These are phyloP conservation scores for Sclerurus mexicanus DNA, from an alignment of 2,113 vertebrate genomes.

Conservation along the genomic window DNA sequence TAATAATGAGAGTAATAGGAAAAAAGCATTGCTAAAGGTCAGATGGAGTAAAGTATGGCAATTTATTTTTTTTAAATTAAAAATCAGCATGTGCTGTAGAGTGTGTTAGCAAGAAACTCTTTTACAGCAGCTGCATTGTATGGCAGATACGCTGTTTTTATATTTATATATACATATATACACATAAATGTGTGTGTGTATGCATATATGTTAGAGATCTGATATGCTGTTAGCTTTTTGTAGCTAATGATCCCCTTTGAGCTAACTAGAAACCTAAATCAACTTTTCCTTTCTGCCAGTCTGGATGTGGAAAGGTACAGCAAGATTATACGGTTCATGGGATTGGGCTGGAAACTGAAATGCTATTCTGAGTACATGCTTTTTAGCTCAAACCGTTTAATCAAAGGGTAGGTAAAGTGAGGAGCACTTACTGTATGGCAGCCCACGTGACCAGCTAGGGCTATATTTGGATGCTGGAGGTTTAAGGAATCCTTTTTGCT, in stretches of 20 bases:
- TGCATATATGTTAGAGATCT: fast-evolving
- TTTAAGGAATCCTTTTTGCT: slow-evolving; percentile 65
- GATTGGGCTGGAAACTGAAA: slow-evolving; percentile 32
- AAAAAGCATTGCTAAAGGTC: background rate
- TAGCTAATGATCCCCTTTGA: background rate
- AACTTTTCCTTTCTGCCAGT: background rate
- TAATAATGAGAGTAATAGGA: background rate
- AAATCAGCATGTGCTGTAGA: background rate
- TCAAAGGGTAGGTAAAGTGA: slow-evolving; percentile 66
- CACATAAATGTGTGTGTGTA: background rate
- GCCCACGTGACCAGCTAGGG: slow-evolving; percentile 42
- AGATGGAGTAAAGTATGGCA: background rate
- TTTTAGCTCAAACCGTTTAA: slow-evolving; percentile 46
- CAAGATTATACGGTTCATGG: slow-evolving; percentile 26
- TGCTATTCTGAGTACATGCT: slow-evolving; percentile 46
- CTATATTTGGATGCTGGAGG: slow-evolving; percentile 66
- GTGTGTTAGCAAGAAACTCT: background rate
- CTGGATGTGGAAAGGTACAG: slow-evolving; percentile 13
- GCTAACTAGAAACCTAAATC: background rate
- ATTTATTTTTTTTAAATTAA: background rate
- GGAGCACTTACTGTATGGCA: slow-evolving; percentile 63
- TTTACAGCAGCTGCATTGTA: background rate
- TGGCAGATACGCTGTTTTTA: background rate
- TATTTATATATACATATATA: background rate
- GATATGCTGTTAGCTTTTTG: background rate